These are phyloP conservation scores for Myotis yumanensis DNA, from an alignment of 2,113 vertebrate genomes.

Conservation along the genomic window DNA sequence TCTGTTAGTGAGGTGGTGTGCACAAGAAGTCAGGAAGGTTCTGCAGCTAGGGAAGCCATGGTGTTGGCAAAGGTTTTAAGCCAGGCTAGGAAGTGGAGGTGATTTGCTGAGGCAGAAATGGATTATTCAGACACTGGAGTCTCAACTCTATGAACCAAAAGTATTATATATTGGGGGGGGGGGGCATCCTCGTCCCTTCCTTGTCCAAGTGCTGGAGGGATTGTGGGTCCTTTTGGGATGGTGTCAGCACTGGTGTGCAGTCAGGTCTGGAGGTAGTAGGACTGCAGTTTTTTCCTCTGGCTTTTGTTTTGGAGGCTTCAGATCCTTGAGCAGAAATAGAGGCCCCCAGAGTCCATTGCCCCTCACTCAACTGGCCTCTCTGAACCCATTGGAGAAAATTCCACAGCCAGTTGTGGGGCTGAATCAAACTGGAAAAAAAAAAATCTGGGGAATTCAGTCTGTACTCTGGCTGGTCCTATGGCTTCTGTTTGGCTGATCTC, in stretches of 20 bases:
- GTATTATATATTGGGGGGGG: background rate
- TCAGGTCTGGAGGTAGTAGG: background rate
- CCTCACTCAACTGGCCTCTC: background rate
- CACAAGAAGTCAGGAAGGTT: background rate
- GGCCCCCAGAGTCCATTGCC: background rate
- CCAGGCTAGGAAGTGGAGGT: background rate
- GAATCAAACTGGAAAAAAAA: conserved; percentile 10
- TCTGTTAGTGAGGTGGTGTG: background rate
- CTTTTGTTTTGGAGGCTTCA: conserved; percentile 38
- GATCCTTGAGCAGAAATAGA: conserved; percentile 2
- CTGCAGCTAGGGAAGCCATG: background rate
- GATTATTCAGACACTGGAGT: background rate
- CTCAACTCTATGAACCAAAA: background rate
- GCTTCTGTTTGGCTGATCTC: conserved; percentile 28
- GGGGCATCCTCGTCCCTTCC: background rate
- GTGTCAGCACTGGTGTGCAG: background rate
- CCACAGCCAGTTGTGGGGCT: background rate
- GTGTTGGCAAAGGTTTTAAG: background rate
- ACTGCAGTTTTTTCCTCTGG: background rate
- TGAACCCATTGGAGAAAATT: background rate
- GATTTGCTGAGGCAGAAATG: background rate
- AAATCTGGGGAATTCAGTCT: conserved; percentile 16
- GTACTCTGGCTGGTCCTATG: background rate
- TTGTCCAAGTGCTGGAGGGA: background rate
- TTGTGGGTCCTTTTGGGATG: background rate